Base-by-base conservation (phyloP, 1,140 invertebrate genomes). In the Aphelenchoides besseyi region DNA sequence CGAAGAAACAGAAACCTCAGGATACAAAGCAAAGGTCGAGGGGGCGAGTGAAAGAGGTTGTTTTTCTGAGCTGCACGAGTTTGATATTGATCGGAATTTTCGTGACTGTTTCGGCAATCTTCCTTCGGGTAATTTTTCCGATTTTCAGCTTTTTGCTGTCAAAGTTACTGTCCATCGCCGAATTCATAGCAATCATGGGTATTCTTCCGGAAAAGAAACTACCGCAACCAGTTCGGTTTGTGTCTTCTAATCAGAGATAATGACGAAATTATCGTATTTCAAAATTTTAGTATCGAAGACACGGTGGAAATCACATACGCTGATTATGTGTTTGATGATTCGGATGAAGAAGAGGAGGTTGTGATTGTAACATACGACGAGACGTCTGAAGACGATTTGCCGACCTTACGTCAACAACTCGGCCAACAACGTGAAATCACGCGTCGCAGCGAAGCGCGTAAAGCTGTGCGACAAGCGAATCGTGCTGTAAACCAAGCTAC, bases 261-360 rank as follows among this genome's bases (percentile, higher is more conserved):
- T n/a, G n/a, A n/a, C n/a, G n/a, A n/a, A n/a, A n/a, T n/a, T n/a
- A n/a, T n/a, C n/a, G n/a, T n/a, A n/a, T n/a, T n/a, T 55, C 33
- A 12, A n/a, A 41, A 29, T 23, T 16, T 26, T n/a, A 55, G 23
- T 18, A 66, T 71, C 37, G 41, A 73, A 71, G 41, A 73, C 32
- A 53, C 30, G 2, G 23, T 28, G 26, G 23, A 74, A 18, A 72
- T 72, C 48, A 72, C 71, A 1, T 72, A 72, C 32, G 71, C 70
- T 30, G 71, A 72, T 52, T 72, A 72, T 52, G 32, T 73, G 1
- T 72, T 72, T 37, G 71, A 72, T 41, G 71, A 72, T 3, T 73
- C 70, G 3, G 70, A 37, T 18, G 71, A 66, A 67, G 71, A 72
- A 12, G 52, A 70, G 1, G 66, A 30, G 0, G 67, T 71, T 28